These are phyloP conservation scores for Cacatua alba DNA, from an alignment of 2,113 vertebrate genomes.

Conservation along the genomic window DNA sequence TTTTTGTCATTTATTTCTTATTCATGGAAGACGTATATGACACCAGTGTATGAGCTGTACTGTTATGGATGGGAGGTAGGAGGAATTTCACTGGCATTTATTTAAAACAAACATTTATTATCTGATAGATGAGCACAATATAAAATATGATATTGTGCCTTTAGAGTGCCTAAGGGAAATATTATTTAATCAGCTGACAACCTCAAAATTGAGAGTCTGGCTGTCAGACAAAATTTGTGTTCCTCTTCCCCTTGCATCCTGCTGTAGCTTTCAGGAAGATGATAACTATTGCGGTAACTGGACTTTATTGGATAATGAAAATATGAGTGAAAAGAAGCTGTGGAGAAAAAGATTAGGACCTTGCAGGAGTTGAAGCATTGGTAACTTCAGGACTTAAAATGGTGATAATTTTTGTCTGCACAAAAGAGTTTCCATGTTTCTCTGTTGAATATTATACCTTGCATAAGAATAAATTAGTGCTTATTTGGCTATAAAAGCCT, in stretches of 20 bases:
- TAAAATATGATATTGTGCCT: not conserved
- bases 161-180: not conserved
- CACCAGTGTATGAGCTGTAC: not conserved
- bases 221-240: accelerated
- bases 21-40: not conserved
- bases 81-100: not conserved
- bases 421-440: not conserved
- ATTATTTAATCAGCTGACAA: not conserved
- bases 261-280: not conserved
- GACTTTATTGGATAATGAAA: not conserved
- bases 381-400: not conserved
- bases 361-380: not conserved
- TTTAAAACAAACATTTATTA: not conserved
- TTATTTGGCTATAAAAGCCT: not conserved
- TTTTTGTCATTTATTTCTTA: not conserved
- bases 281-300: not conserved
- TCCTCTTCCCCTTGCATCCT: not conserved
- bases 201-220: not conserved
- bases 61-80: not conserved
- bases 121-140: not conserved
- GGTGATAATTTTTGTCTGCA: not conserved
- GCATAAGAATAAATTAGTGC: not conserved
- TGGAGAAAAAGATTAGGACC: not conserved
- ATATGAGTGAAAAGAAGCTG: not conserved
- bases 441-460: not conserved